Conservation (phyloP, 35 echinoderm and acorn worm species). For the Strongylocentrotus purpuratus region DNA sequence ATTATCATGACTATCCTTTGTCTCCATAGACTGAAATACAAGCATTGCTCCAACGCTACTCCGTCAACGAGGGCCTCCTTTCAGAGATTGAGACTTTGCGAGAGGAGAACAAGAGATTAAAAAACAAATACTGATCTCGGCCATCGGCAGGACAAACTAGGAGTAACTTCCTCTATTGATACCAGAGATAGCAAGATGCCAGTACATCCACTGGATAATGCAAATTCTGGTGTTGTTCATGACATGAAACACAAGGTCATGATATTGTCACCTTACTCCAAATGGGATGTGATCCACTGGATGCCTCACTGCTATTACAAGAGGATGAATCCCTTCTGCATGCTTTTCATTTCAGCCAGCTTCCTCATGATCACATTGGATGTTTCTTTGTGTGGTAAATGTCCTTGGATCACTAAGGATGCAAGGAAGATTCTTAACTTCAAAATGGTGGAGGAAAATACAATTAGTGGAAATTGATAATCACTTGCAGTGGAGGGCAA, state of each 20-base stretch:
- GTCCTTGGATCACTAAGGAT: neutral
- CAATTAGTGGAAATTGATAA: neutral
- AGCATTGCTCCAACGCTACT: constrained; percentile 74
- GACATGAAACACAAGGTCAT: neutral
- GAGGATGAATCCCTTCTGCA: neutral
- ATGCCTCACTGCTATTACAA: neutral
- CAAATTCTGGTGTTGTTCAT: neutral
- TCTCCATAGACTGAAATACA: constrained; percentile 87
- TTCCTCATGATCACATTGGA: neutral
- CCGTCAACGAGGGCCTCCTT: constrained; percentile 91
- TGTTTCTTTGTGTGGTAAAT: neutral
- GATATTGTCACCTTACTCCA: neutral
- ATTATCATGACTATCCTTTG: constrained; percentile 21
- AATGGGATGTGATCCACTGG: neutral
- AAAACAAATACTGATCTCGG: constrained; percentile 74
- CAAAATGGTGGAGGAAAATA: neutral
- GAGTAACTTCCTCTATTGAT: neutral
- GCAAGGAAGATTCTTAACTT: too few species aligned
- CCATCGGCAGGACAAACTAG: neutral
- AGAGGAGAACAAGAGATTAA: constrained; percentile 95
- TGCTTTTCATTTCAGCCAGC: neutral
- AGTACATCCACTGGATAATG: too few species aligned
- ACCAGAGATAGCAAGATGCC: neutral
- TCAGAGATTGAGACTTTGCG: constrained; percentile 86
- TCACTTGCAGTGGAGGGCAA: neutral